Conservation (phyloP, 2,888 invertebrate genomes). For the Gisinianus flammeolus region DNA sequence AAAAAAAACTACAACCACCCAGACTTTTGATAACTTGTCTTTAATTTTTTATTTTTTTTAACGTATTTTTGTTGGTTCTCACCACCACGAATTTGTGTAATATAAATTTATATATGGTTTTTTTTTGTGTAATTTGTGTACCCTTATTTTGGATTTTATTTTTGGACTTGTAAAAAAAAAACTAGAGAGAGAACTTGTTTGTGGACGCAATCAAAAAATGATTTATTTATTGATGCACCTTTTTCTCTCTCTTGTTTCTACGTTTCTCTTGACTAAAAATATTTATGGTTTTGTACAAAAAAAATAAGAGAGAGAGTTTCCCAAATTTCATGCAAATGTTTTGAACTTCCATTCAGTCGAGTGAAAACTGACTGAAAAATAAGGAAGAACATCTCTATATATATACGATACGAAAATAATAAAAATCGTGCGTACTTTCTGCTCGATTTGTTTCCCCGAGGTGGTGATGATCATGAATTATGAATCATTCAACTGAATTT, state of each 20-base stretch:
- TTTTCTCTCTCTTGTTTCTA: too few relatives aligned
- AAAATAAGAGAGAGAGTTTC: too few relatives aligned
- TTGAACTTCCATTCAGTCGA: background rate
- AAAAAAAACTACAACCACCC: background rate
- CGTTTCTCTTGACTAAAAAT: background rate
- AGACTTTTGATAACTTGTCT: background rate
- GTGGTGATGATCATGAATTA: too few relatives aligned
- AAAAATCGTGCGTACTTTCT: background rate
- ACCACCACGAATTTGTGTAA: too few relatives aligned
- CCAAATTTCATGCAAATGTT: slow-evolving; percentile 29
- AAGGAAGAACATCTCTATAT: too few relatives aligned
- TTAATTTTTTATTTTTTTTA: background rate
- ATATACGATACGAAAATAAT: background rate
- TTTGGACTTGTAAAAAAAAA: background rate
- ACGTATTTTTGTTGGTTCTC: background rate
- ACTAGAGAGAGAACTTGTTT: too few relatives aligned
- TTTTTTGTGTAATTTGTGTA: slow-evolving; percentile 2
- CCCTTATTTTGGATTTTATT: background rate
- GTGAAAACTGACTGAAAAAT: background rate
- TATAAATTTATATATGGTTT: background rate
- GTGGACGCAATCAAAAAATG: too few relatives aligned
- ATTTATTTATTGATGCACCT: too few relatives aligned
- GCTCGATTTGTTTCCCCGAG: too few relatives aligned
- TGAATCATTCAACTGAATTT: too few relatives aligned
- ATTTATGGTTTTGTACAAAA: background rate